phyloP scores from a whole-genome alignment of 2,888 invertebrate genomes.

The Drosophila pullipes region DNA sequence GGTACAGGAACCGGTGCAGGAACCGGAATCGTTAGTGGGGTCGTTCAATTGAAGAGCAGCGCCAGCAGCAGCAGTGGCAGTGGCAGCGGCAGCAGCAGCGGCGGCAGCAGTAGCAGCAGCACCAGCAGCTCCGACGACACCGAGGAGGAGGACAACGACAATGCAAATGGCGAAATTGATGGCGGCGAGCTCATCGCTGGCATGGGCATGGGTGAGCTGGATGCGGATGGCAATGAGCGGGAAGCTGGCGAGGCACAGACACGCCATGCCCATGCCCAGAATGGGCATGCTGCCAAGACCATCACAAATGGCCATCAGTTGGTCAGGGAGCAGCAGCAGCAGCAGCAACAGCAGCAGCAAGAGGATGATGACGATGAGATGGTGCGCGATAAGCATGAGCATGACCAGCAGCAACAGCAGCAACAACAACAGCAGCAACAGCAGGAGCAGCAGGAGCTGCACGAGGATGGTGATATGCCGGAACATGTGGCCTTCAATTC shows the following conservation, averaged over 20 bases:
- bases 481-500: constrained; percentile 77
- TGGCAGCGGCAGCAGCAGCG: constrained; percentile 31
- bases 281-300: constrained; percentile 48
- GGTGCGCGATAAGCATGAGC: constrained; percentile 16
- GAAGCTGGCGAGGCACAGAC: constrained; percentile 36
- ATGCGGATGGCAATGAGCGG: constrained; percentile 20
- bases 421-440: constrained; percentile 3
- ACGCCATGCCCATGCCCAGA: constrained; percentile 47
- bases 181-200: not conserved
- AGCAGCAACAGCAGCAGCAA: constrained; percentile 8
- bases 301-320: constrained; percentile 43
- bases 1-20: not conserved
- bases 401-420: not conserved
- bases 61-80: constrained; percentile 45
- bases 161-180: constrained; percentile 29
- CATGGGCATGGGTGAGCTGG: constrained; percentile 9
- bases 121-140: constrained; percentile 61
- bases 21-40: not conserved
- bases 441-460: constrained; percentile 18
- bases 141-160: constrained; percentile 57
- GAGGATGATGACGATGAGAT: constrained; percentile 14
- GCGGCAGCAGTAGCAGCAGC: constrained; percentile 43
- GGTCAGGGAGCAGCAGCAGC: constrained; percentile 9
- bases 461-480: constrained; percentile 70
- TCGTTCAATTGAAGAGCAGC: constrained; percentile 20